These are phyloP conservation scores for Lepidurus couesii DNA, from an alignment of 1,140 invertebrate genomes.

Conservation along the genomic window DNA sequence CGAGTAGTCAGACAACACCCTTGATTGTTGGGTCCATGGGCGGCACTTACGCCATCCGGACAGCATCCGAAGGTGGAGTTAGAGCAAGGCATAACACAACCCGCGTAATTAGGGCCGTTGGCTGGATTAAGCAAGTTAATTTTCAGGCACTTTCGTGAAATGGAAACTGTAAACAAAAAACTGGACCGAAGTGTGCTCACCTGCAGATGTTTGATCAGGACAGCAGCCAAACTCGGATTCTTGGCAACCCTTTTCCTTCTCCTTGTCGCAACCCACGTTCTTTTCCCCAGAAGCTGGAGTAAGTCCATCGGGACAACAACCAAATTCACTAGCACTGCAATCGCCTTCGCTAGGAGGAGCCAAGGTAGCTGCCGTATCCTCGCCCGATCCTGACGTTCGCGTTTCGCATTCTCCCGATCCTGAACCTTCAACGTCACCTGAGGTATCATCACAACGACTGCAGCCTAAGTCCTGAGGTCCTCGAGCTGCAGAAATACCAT, in stretches of 20 bases:
- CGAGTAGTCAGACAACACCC: slow-evolving; percentile 69
- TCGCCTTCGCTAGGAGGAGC: slow-evolving; percentile 35
- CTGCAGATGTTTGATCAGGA: slow-evolving; percentile 56
- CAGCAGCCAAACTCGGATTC: slow-evolving; percentile 58
- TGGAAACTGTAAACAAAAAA: slow-evolving; percentile 24
- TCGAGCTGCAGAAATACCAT: slow-evolving; percentile 52
- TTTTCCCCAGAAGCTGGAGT: slow-evolving; percentile 45
- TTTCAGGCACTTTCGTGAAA: slow-evolving; percentile 19
- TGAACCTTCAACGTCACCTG: slow-evolving; percentile 32
- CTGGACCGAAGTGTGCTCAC: not conserved
- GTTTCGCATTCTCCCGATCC: not conserved
- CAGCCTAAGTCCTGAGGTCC: slow-evolving; percentile 58
- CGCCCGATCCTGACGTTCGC: slow-evolving; percentile 28
- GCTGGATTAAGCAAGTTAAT: slow-evolving; percentile 29
- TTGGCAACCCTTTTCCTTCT: slow-evolving; percentile 40
- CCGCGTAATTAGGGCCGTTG: slow-evolving; percentile 38
- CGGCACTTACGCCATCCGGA: slow-evolving; percentile 71
- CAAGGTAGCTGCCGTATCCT: slow-evolving; percentile 36
- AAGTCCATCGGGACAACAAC: slow-evolving; percentile 68
- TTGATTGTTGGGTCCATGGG: slow-evolving; percentile 73
- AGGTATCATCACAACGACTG: slow-evolving; percentile 41
- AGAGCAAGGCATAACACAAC: slow-evolving; percentile 55
- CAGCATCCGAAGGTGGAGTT: slow-evolving; percentile 80
- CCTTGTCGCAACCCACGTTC: not conserved
- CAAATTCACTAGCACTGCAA: slow-evolving; percentile 57